phyloP scores from a whole-genome alignment of 2,888 invertebrate species.

The Rhaphigaster nebulosa region DNA sequence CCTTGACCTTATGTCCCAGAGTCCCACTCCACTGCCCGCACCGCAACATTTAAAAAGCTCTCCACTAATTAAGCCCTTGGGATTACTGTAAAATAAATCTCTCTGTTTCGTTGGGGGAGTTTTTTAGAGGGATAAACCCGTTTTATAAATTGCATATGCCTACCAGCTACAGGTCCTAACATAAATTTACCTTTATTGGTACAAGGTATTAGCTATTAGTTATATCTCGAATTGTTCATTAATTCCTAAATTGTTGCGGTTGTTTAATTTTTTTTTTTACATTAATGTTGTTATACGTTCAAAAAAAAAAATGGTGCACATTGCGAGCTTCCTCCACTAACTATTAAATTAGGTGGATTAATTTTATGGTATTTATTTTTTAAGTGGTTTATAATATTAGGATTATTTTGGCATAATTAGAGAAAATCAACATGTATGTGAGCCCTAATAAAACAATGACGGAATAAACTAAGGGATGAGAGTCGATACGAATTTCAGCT shows the following conservation, averaged over 20 bases:
- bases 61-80: neutral
- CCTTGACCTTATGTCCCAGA: neutral
- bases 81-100: slow-evolving; percentile 8
- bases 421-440: too few species aligned
- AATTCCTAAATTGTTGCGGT: neutral
- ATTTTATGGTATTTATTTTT: too few species aligned
- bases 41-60: neutral
- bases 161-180: neutral
- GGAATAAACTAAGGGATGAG: too few species aligned
- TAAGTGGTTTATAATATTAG: too few species aligned
- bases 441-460: too few species aligned
- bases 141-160: slow-evolving; percentile 1
- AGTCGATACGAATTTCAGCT: too few species aligned
- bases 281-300: neutral
- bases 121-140: neutral
- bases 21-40: neutral
- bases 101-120: neutral
- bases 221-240: neutral
- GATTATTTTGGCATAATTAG: too few species aligned
- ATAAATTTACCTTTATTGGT: neutral
- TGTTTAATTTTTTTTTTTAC: neutral
- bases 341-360: too few species aligned
- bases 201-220: neutral
- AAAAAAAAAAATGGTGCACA: neutral
- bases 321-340: too few species aligned